Percentiles rank a stretch among this genome's conserved stretches.
These are phyloP conservation scores for Atlantisia rogersi DNA, from an alignment of 2,113 vertebrate genomes.

Conservation along the genomic window DNA sequence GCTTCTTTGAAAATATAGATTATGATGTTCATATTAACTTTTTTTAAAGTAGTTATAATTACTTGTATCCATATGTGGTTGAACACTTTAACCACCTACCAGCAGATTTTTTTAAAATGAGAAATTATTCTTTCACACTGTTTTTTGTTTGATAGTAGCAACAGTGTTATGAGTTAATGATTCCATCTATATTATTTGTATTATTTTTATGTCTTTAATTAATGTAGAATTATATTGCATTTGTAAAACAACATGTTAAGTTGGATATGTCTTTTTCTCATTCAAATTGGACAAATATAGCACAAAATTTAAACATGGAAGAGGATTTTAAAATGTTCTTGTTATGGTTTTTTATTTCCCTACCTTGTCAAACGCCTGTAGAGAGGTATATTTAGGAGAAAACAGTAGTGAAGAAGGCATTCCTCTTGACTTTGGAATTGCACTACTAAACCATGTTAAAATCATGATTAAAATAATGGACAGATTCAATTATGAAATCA, in stretches of 20 bases:
- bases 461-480: neutral
- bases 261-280: neutral
- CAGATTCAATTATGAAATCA: neutral
- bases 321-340: neutral
- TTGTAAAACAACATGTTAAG: neutral
- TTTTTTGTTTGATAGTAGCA: neutral
- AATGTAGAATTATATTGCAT: neutral
- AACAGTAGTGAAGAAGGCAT: fast-evolving
- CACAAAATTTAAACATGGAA: neutral
- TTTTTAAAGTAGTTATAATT: neutral
- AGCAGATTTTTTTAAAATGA: neutral
- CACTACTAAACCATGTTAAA: neutral
- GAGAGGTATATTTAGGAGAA: neutral
- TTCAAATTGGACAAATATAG: neutral
- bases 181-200: neutral
- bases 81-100: fast-evolving
- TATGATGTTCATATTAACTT: neutral
- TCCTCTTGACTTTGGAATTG: neutral
- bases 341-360: neutral
- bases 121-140: neutral
- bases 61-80: neutral
- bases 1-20: neutral
- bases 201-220: neutral
- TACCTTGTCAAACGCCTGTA: neutral
- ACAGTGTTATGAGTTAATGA: neutral